These are phyloP conservation scores for Subacronicta megacephala DNA, from an alignment of 2,888 invertebrate genomes.

Conservation along the genomic window DNA sequence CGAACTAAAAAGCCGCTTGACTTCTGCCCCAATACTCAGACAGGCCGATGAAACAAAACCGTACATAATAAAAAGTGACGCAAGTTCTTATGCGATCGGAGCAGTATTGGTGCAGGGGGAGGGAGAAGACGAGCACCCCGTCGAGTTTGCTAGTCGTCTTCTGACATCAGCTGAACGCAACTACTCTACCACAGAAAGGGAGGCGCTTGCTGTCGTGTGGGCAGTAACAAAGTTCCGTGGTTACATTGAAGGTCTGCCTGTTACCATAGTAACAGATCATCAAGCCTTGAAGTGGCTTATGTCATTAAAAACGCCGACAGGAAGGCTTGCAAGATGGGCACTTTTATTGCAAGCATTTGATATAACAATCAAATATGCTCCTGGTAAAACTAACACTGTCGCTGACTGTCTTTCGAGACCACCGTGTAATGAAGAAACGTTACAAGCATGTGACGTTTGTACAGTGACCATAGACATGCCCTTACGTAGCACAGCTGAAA, in stretches of 20 bases:
- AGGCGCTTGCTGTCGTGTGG: constrained; percentile 44
- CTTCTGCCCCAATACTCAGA: constrained; percentile 19
- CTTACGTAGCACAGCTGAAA: neutral
- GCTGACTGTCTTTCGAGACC: constrained; percentile 32
- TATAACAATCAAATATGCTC: constrained; percentile 8
- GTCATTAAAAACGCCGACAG: constrained; percentile 7
- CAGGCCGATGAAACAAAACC: constrained; percentile 23
- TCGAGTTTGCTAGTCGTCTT: constrained; percentile 51
- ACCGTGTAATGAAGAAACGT: neutral
- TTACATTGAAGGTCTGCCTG: constrained; percentile 16
- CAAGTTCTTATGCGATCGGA: constrained; percentile 27
- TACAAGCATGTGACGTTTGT: constrained; percentile 8
- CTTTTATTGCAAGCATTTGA: constrained; percentile 35
- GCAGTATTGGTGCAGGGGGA: constrained; percentile 22
- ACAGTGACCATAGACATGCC: constrained; percentile 10
- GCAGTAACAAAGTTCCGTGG: constrained; percentile 18
- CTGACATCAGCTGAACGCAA: constrained; percentile 55
- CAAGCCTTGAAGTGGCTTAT: constrained; percentile 19
- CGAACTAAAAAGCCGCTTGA: constrained; percentile 12
- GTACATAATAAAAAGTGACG: constrained; percentile 19
- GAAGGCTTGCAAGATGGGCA: constrained; percentile 19
- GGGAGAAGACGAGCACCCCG: constrained; percentile 4
- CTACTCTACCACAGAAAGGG: constrained; percentile 6
- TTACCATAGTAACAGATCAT: constrained; percentile 14
- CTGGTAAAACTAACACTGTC: constrained; percentile 33